Percentiles rank a stretch among this genome's conserved stretches.
phyloP scores from a whole-genome alignment of 1,140 invertebrate species.

The Drosophila micromelanica region DNA sequence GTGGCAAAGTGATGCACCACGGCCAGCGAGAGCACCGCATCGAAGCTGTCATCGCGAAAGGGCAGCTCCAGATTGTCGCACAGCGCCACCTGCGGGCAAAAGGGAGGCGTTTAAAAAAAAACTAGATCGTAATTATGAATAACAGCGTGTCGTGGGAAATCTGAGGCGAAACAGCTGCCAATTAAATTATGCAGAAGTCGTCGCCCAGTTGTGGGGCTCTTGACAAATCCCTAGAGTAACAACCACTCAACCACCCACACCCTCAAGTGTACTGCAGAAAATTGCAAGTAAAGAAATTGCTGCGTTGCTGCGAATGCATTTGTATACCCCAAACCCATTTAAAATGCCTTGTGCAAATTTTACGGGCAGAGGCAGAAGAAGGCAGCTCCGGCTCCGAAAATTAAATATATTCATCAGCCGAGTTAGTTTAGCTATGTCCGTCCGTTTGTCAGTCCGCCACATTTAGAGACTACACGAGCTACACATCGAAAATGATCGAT shows the following conservation, averaged over 20 bases:
- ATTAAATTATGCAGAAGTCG: constrained; percentile 46
- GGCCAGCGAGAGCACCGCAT: constrained; percentile 96
- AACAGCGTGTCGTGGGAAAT: constrained; percentile 87
- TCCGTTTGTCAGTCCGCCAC: too few species aligned
- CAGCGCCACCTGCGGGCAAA: constrained; percentile 88
- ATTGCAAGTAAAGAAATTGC: constrained; percentile 7
- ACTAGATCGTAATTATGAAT: constrained; percentile 10
- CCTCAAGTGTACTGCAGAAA: constrained; percentile 45
- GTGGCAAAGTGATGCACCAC: constrained; percentile 98
- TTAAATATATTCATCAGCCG: too few species aligned
- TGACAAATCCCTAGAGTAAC: constrained; percentile 27
- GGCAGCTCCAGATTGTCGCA: constrained; percentile 96
- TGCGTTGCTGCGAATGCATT: too few species aligned
- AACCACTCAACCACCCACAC: not conserved
- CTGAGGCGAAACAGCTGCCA: constrained; percentile 92
- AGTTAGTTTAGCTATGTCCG: too few species aligned
- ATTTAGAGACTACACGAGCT: too few species aligned
- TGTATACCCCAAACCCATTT: too few species aligned
- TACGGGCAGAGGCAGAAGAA: too few species aligned
- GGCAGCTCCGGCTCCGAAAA: too few species aligned
- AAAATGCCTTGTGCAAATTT: too few species aligned
- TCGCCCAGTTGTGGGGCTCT: not conserved
- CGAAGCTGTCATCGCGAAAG: constrained; percentile 96
- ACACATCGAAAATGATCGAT: too few species aligned
- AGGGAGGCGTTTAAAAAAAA: not conserved